phyloP scores from a whole-genome alignment of 2,888 invertebrate species.

The Steinernema hermaphroditum region DNA sequence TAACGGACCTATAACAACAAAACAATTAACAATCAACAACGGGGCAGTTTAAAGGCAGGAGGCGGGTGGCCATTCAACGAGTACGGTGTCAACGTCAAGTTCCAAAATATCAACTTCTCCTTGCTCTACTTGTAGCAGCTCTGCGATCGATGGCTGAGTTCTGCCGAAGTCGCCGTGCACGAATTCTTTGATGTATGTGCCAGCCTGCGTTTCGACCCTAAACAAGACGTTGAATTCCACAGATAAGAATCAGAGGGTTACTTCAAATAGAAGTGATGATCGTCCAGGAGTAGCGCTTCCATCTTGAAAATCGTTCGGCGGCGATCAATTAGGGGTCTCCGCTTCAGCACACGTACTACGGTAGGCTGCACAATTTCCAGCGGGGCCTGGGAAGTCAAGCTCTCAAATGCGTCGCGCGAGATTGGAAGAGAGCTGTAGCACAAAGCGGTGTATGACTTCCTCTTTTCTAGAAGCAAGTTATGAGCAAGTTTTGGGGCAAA shows the following conservation, averaged over 20 bases:
- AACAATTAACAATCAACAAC: too few species aligned
- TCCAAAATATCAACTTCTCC: slow-evolving; percentile 81
- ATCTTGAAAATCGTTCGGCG: slow-evolving; percentile 53
- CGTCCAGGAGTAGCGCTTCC: slow-evolving; percentile 51
- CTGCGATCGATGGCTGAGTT: slow-evolving; percentile 75
- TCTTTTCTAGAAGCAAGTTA: slow-evolving; percentile 54
- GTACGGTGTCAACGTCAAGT: slow-evolving; percentile 81
- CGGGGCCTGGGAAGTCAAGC: slow-evolving; percentile 38
- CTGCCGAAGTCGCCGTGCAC: slow-evolving; percentile 92
- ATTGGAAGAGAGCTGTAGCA: slow-evolving; percentile 59
- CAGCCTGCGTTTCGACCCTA: slow-evolving; percentile 64
- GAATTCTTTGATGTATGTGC: slow-evolving; percentile 88
- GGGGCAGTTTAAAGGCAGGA: background rate
- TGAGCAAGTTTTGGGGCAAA: too few species aligned
- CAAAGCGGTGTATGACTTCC: slow-evolving; percentile 60
- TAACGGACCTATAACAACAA: too few species aligned
- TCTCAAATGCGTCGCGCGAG: slow-evolving; percentile 36
- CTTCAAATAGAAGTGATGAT: slow-evolving; percentile 47
- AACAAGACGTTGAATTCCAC: slow-evolving; percentile 33
- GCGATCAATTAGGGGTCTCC: slow-evolving; percentile 61
- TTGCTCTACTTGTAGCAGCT: slow-evolving; percentile 72
- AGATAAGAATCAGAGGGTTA: background rate
- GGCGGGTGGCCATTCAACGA: slow-evolving; percentile 76
- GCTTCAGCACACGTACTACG: slow-evolving; percentile 57
- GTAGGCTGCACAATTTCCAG: slow-evolving; percentile 47